Conservation (phyloP, 2,888 invertebrate genomes). For the Tetranychus truncatus region DNA sequence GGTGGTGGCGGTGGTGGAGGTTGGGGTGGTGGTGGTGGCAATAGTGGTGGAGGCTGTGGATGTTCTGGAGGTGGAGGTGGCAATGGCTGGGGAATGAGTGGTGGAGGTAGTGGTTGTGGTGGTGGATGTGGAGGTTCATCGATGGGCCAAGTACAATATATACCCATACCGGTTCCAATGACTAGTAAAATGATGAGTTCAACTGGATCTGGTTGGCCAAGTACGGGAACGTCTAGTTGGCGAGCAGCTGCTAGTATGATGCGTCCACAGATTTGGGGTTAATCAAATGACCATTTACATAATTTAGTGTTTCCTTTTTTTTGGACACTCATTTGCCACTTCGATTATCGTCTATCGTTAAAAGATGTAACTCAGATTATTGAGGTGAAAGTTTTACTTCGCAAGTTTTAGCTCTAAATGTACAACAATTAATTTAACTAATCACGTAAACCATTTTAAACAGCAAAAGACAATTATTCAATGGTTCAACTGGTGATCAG, state of each 20-base stretch:
- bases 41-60: background rate
- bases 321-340: too few species aligned
- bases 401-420: too few species aligned
- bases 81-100: background rate
- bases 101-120: background rate
- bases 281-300: background rate
- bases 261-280: background rate
- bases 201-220: background rate
- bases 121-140: background rate
- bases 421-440: too few species aligned
- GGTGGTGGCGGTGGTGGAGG: background rate
- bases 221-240: background rate
- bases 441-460: too few species aligned
- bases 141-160: background rate
- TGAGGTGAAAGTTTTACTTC: too few species aligned
- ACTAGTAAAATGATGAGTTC: background rate
- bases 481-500: too few species aligned
- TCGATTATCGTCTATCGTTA: too few species aligned
- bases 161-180: background rate
- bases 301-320: too few species aligned
- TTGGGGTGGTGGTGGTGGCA: background rate
- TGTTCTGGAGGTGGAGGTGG: background rate
- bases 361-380: too few species aligned
- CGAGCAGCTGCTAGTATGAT: background rate
- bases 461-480: too few species aligned